Percentiles rank a stretch among this genome's conserved stretches.
Conservation (phyloP, 2,113 vertebrate species). For the Thamnophis sirtalis region DNA sequence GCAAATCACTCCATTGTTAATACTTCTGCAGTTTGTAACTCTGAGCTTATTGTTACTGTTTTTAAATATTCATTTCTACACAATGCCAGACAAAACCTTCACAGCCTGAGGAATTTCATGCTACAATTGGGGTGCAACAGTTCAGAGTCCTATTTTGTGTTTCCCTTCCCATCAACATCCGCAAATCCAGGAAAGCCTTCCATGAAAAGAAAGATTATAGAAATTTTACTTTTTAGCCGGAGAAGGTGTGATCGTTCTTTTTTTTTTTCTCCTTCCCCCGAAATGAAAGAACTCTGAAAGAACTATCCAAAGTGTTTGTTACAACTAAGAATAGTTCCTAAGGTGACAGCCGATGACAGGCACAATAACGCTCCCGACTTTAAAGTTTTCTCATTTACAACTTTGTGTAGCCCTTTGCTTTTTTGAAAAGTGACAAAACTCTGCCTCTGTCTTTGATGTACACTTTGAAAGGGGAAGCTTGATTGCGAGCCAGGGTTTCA, state of each 20-base stretch:
- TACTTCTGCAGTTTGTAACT: slow-evolving; percentile 21
- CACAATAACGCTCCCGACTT: slow-evolving; percentile 37
- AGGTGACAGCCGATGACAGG: slow-evolving; percentile 48
- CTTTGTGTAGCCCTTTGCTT: background rate
- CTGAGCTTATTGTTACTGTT: slow-evolving; percentile 21
- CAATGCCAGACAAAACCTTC: slow-evolving; percentile 31
- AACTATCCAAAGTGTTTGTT: slow-evolving; percentile 34
- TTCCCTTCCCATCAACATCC: slow-evolving; percentile 34
- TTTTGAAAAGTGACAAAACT: slow-evolving; percentile 40
- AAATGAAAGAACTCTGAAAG: slow-evolving; percentile 20
- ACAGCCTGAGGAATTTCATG: slow-evolving; percentile 18
- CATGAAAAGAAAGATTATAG: slow-evolving; percentile 31
- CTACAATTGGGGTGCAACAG: slow-evolving; percentile 12
- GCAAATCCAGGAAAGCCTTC: slow-evolving; percentile 21
- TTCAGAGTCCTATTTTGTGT: slow-evolving; percentile 36
- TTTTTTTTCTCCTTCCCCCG: too few relatives aligned
- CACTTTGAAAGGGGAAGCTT: slow-evolving; percentile 25
- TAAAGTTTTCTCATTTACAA: slow-evolving; percentile 49
- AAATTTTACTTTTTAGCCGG: slow-evolving; percentile 46
- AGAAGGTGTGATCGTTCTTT: slow-evolving; percentile 33
- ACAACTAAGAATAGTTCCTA: slow-evolving; percentile 43
- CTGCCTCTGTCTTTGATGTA: slow-evolving; percentile 14
- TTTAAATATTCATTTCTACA: slow-evolving; percentile 46
- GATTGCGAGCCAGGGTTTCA: background rate
- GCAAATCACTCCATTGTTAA: slow-evolving; percentile 35